Evolutionary conservation across 2,797 vertebrate genomes (phyloP).

Genomic region (Leptoclinus maculatus): DNA sequence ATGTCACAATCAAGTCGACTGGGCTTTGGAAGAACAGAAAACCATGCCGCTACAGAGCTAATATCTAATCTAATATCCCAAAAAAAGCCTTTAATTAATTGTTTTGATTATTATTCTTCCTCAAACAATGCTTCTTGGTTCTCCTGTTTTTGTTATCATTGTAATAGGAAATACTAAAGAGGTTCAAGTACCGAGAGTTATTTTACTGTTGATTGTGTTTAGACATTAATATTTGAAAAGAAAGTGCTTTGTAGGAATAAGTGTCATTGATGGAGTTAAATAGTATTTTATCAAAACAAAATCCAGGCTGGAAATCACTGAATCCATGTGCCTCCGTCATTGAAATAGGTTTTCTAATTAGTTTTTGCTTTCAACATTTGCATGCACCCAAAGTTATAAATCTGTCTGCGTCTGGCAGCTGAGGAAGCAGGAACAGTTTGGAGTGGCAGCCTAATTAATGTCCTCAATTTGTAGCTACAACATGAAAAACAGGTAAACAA

Average conservation of each 20-base stretch:
- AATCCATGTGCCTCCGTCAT: not conserved
- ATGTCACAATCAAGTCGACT: not conserved
- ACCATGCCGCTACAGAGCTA: not conserved
- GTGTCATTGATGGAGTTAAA: no score
- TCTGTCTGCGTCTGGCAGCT: not conserved
- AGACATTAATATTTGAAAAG: not conserved
- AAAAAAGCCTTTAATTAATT: not conserved
- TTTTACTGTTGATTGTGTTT: no score
- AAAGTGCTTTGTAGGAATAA: no score
- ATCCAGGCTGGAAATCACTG: not conserved
- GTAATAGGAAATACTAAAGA: no score
- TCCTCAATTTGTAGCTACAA: not conserved
- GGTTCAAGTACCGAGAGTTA: no score
- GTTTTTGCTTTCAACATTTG: not conserved
- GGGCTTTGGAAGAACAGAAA: not conserved
- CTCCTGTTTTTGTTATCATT: not conserved
- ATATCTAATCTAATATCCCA: no score
- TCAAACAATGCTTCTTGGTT: not conserved
- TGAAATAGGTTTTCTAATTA: not conserved
- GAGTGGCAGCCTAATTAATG: not conserved
- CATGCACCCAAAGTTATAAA: not conserved
- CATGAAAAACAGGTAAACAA: not conserved
- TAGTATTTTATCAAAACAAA: no score
- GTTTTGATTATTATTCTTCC: not conserved
- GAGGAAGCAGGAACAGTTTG: not conserved